These are phyloP conservation scores for Variabilichromis moorii DNA, from an alignment of 2,113 vertebrate genomes.

Conservation along the genomic window DNA sequence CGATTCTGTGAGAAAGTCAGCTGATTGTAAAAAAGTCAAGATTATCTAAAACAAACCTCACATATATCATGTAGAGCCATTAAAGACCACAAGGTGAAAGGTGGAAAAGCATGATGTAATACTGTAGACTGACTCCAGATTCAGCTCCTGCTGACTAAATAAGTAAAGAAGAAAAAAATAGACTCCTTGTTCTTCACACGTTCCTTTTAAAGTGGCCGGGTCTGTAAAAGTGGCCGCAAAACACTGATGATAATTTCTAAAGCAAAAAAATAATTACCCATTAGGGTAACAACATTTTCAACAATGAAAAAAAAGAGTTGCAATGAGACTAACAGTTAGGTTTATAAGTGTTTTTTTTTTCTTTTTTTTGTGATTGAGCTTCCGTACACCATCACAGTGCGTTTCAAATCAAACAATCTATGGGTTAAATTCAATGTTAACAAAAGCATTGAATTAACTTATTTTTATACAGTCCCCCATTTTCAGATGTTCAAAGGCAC, in stretches of 20 bases:
- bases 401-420: background rate
- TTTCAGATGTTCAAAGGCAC: background rate
- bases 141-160: background rate
- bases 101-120: background rate
- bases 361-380: background rate
- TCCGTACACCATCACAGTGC: background rate
- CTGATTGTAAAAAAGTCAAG: background rate
- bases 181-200: background rate
- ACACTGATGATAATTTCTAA: background rate
- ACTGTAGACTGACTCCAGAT: background rate
- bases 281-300: fast-evolving
- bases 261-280: background rate
- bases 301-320: background rate
- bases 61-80: background rate
- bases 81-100: background rate
- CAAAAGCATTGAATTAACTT: background rate
- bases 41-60: slow-evolving; percentile 2
- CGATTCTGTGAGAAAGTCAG: background rate
- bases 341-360: background rate
- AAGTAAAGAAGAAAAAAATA: background rate
- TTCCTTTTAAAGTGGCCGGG: background rate
- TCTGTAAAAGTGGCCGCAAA: background rate
- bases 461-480: background rate
- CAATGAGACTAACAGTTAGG: background rate
- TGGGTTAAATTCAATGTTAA: background rate